phyloP scores from a whole-genome alignment of 2,113 vertebrate species.

The Cathartes aura region DNA sequence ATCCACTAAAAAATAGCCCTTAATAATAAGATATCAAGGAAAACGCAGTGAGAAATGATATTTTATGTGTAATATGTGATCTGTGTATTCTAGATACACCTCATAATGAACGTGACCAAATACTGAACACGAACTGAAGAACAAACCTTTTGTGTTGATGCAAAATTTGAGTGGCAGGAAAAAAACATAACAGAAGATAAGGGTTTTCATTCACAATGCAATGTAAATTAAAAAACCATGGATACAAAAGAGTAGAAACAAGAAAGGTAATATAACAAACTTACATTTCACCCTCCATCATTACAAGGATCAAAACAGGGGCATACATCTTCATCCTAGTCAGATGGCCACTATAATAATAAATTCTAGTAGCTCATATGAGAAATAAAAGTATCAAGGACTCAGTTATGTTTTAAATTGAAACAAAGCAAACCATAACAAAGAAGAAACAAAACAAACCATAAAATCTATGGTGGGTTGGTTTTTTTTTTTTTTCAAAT shows the following conservation, averaged over 20 bases:
- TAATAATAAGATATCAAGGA: conserved; percentile 52
- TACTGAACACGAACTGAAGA: conserved; percentile 60
- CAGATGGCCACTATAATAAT: conserved; percentile 30
- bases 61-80: conserved; percentile 49
- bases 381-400: conserved; percentile 33
- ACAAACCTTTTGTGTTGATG: conserved; percentile 61
- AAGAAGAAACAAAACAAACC: neutral
- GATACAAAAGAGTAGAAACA: conserved; percentile 62
- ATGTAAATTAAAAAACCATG: conserved; percentile 64
- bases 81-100: conserved; percentile 37
- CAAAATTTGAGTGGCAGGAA: conserved; percentile 64
- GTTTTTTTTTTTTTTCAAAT: neutral
- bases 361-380: conserved; percentile 3
- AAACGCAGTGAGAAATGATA: conserved; percentile 19
- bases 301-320: conserved; percentile 50
- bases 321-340: conserved; percentile 56
- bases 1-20: conserved; percentile 27
- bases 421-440: neutral
- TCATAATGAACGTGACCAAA: conserved; percentile 59
- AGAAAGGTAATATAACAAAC: conserved; percentile 63
- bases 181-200: conserved; percentile 63
- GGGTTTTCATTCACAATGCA: conserved; percentile 58
- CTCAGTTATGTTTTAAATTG: neutral
- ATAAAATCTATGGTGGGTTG: neutral
- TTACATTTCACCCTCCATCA: conserved; percentile 31